Base-by-base conservation (phyloP, 2,888 invertebrate genomes). In the Lasioglossum morio region DNA sequence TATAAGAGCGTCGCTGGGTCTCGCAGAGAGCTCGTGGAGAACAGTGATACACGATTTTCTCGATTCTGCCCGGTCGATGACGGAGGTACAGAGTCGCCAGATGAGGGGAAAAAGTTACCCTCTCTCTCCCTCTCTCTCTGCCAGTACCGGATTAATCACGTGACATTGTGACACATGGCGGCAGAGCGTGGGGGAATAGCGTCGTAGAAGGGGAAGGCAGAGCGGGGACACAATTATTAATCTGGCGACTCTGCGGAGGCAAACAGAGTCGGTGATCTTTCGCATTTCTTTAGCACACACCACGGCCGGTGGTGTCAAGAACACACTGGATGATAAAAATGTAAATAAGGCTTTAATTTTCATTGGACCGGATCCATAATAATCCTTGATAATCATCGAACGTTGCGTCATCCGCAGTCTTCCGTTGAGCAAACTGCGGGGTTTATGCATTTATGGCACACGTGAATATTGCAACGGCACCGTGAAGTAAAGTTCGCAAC, bases 391-490 rank as follows among this genome's bases (percentile, higher is more conserved):
- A 63, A 63, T 63, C 63, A 63, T 63, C 63, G 63, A 16, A 63
- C 30, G 30, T 63, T 63, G 63, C 30, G 16, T 63, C 63, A 63
- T 16, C 63, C 30, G 63, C 63, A 30, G 63, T 63, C 63, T 63
- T 63, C 63, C 30, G 30, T 63, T 30, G 63, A 63, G 63, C 63
- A 63, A 63, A 70, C 70, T 70, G 70, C n/a, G 70, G 40, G 40
- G 34, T 70, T 70, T 40, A n/a, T n/a, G 37, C 70, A 14, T 40
- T 12, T 40, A 34, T 40, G 63, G 40, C n/a, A 40, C 63, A 7
- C 63, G 63, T 4, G 12, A 37, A 34, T 40, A 66, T 34, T 37
- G 34, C 66, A 19, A 66, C 46, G 19, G 66, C 66, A 34, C 23
- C 30, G 34, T 23, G 34, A 23, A 19, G 10, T 34, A 34, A 66